A percentile compares a stretch with the other conserved stretches of the same genome.
Evolutionary conservation across 2,888 invertebrate species (phyloP).

Genomic region (Sycophila texana): DNA sequence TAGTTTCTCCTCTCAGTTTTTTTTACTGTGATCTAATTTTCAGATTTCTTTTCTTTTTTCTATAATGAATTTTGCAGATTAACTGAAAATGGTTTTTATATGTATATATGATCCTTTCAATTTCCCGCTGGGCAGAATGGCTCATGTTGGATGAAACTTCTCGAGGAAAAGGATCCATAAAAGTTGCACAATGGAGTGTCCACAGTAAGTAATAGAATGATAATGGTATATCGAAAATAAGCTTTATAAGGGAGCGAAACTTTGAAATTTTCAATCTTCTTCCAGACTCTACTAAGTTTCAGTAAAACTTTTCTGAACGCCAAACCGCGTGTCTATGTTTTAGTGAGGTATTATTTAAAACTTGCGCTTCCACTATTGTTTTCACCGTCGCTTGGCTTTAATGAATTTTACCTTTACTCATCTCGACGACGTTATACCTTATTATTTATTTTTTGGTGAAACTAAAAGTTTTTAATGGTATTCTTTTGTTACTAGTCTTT

Average conservation of each 20-base stretch:
- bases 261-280: slow-evolving; percentile 31
- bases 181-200: background rate
- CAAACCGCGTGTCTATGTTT: slow-evolving; percentile 11
- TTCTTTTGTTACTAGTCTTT: too few species aligned
- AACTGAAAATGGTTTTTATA: too few species aligned
- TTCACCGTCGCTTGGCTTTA: slow-evolving; percentile 26
- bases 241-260: slow-evolving; percentile 32
- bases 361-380: slow-evolving; percentile 25
- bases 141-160: background rate
- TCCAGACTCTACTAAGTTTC: background rate
- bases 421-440: too few species aligned
- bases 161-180: background rate
- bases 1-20: background rate
- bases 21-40: background rate
- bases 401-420: background rate
- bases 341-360: slow-evolving; percentile 20
- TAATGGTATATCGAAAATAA: slow-evolving; percentile 16
- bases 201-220: slow-evolving; percentile 12
- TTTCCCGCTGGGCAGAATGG: too few species aligned
- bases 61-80: too few species aligned
- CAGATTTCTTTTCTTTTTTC: background rate
- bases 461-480: too few species aligned
- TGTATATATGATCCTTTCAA: too few species aligned
- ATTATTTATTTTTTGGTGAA: background rate
- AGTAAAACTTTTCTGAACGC: slow-evolving; percentile 27